Conservation (phyloP, 1,140 invertebrate genomes). For the Drosophila arawakana region DNA sequence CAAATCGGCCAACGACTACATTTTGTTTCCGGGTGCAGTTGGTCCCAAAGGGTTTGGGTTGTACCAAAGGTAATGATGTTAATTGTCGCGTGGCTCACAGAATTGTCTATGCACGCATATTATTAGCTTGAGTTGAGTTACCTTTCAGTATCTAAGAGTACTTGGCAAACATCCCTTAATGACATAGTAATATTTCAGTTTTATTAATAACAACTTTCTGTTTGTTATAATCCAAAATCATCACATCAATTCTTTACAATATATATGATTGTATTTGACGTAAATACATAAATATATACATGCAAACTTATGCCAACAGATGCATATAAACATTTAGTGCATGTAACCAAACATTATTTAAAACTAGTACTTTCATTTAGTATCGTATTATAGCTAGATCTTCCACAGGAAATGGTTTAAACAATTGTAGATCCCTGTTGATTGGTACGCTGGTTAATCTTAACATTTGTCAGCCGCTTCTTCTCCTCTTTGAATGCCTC, state of each 20-base stretch:
- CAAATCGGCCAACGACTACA: conserved; percentile 36
- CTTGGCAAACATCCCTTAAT: background rate
- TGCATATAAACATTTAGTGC: background rate
- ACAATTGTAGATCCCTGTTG: conserved; percentile 89
- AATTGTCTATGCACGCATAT: background rate
- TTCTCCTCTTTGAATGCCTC: conserved; percentile 95
- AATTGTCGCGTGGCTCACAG: conserved; percentile 55
- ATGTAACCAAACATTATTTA: conserved; percentile 1
- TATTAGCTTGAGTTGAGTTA: background rate
- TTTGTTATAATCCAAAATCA: background rate
- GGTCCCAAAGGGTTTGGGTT: background rate
- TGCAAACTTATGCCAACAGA: conserved; percentile 13
- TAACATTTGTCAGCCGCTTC: conserved; percentile 91
- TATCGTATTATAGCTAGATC: conserved; percentile 14
- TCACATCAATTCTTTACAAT: background rate
- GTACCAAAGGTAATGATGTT: conserved; percentile 24
- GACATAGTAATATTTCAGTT: background rate
- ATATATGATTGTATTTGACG: background rate
- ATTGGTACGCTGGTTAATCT: conserved; percentile 90
- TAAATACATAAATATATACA: background rate
- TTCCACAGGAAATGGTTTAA: conserved; percentile 65
- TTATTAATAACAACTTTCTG: background rate
- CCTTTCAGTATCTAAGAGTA: background rate
- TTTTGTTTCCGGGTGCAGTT: conserved; percentile 2
- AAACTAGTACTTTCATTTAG: conserved; percentile 5